These are phyloP conservation scores for Trididemnum clinides DNA, from an alignment of 23 tunicate genomes.

Conservation along the genomic window DNA sequence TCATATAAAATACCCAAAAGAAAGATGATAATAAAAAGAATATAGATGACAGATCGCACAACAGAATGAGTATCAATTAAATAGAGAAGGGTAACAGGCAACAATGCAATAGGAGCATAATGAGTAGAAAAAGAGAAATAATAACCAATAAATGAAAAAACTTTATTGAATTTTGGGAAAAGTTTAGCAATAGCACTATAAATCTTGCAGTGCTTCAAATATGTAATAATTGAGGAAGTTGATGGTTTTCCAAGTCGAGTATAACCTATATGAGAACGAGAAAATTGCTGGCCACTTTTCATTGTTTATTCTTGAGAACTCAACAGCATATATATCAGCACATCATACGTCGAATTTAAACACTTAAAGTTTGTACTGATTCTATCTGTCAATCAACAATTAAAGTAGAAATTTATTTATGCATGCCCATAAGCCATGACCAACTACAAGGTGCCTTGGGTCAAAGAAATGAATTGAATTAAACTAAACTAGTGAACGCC, in stretches of 20 bases:
- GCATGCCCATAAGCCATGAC: no score
- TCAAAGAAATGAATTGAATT: no score
- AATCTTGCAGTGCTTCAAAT: not conserved
- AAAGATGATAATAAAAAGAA: constrained; percentile 30
- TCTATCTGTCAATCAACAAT: no score
- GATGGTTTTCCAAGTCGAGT: constrained; percentile 33
- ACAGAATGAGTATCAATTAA: not conserved
- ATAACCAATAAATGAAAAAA: constrained; percentile 4
- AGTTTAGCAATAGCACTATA: not conserved
- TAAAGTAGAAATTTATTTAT: no score
- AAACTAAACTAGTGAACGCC: no score
- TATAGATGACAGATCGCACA: constrained; percentile 9
- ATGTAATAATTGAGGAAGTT: not conserved
- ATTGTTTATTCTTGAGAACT: no score
- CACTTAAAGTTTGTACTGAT: no score
- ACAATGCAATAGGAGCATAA: constrained; percentile 39
- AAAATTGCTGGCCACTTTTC: constrained; percentile 9
- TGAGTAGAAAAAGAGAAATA: constrained; percentile 33
- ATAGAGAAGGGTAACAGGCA: constrained; percentile 43
- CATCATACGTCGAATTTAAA: no score
- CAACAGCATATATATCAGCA: no score
- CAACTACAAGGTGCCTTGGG: no score
- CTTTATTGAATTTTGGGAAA: not conserved
- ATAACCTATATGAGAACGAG: constrained; percentile 42
- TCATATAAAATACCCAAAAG: constrained; percentile 64